These are phyloP conservation scores for Yponomeuta cagnagella DNA, from an alignment of 2,888 invertebrate species.

Conservation along the genomic window DNA sequence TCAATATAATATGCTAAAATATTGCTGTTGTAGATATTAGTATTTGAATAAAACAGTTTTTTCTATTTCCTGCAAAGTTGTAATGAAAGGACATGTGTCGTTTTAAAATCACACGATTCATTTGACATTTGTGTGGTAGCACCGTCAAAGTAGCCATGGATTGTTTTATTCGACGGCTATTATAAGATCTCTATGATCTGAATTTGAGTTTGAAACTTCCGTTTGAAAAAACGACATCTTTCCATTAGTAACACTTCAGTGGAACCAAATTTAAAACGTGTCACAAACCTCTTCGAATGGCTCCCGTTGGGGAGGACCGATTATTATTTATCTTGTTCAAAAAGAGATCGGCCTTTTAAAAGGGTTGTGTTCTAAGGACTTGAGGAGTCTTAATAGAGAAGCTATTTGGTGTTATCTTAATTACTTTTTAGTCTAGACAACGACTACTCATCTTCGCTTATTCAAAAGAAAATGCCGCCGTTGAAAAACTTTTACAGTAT, in stretches of 20 bases:
- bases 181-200: too few species aligned
- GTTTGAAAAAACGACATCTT: neutral
- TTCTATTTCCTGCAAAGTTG: too few species aligned
- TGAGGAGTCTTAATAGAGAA: conserved; percentile 18
- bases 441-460: conserved; percentile 20
- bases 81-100: too few species aligned
- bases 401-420: conserved; percentile 46
- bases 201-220: neutral
- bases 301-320: conserved; percentile 29
- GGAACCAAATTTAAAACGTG: neutral
- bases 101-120: too few species aligned
- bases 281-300: neutral
- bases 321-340: conserved; percentile 44
- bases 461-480: conserved; percentile 19
- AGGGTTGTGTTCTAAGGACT: conserved; percentile 52
- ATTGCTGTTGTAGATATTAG: too few species aligned
- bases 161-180: neutral
- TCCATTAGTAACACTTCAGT: neutral
- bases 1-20: too few species aligned
- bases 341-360: conserved; percentile 39
- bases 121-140: too few species aligned
- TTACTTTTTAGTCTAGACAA: conserved; percentile 50
- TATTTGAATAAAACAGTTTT: too few species aligned
- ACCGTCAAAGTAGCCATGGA: neutral
- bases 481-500: neutral